Evolutionary conservation across 2,888 invertebrate species (phyloP), one percentile per base, ranked within the genome.

Genomic region (Tineola bisselliella): DNA sequence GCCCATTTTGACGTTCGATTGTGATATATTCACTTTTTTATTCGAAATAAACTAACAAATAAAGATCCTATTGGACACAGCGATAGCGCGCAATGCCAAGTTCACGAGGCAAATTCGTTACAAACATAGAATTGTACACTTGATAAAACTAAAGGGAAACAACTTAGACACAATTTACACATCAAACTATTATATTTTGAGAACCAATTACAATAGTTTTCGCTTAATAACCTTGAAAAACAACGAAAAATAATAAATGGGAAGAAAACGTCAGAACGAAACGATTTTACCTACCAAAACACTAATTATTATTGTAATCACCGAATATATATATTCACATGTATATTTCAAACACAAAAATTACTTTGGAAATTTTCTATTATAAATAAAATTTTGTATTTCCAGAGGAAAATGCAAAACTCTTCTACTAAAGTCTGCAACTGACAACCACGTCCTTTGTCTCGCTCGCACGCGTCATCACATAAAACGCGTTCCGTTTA

Each of bases 211-310:
- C 59, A 63, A 30, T 61, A 62, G 56, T 63, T 63, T 61, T 61
- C 61, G 59, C 70, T 73, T 73, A 75, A 71, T 74, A 83, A 81
- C 86, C 83, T 84, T 86, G 84, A 77, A 68, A n/a, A 71, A 69
- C 70, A 66, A 70, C 73, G 72, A 79, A 77, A n/a, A 76, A 75
- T 71, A 54, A 48, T 48, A 48, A n/a, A 54, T 54, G 25, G 18
- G 52, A 17, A 25, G 5, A 54, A 54, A 25, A 25, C 25, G 54
- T 25, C 54, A 25, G 19, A 54, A 6, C 54, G 54, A 10, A 54
- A 54, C 12, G n/a, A 65, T 65, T 62, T 67, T 79, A 79, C 79
- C 70, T 79, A 79, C 78, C 76, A 65, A 72, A 69, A 66, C 63
- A 64, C 48, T 17, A 48, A 48, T 38, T 13, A 48, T 48, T 5